These are phyloP conservation scores for Melolontha melolontha DNA, from an alignment of 2,888 invertebrate genomes.

Conservation along the genomic window DNA sequence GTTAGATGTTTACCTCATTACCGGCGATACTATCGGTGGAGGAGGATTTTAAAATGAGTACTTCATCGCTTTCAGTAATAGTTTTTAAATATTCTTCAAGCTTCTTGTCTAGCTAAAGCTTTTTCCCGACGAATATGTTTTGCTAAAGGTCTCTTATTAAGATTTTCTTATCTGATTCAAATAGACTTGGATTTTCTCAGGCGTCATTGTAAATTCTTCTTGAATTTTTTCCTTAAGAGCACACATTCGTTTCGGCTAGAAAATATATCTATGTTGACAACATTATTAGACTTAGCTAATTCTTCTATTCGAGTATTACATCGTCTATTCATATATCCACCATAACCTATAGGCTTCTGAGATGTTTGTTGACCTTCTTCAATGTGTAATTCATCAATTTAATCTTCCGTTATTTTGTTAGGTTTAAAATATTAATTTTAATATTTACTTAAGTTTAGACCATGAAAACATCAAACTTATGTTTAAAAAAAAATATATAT, in stretches of 20 bases:
- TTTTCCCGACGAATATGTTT: slow-evolving; percentile 48
- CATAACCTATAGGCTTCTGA: slow-evolving; percentile 21
- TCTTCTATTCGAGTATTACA: slow-evolving; percentile 40
- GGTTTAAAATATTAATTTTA: slow-evolving; percentile 1
- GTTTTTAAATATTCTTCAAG: slow-evolving; percentile 50
- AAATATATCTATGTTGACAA: slow-evolving; percentile 67
- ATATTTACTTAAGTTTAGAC: slow-evolving; percentile 22
- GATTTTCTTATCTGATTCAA: slow-evolving; percentile 65
- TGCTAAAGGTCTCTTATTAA: slow-evolving; percentile 52
- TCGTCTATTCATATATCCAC: slow-evolving; percentile 33
- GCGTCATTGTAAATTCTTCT: slow-evolving; percentile 63
- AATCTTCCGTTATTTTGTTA: slow-evolving; percentile 35
- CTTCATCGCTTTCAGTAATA: slow-evolving; percentile 54
- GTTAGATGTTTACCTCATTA: slow-evolving; percentile 70
- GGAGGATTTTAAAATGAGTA: slow-evolving; percentile 59
- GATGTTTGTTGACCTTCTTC: slow-evolving; percentile 27
- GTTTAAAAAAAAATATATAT: slow-evolving; percentile 3
- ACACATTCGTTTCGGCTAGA: slow-evolving; percentile 67
- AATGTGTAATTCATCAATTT: slow-evolving; percentile 8
- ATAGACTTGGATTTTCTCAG: slow-evolving; percentile 70
- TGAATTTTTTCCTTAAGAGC: slow-evolving; percentile 70
- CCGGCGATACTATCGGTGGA: slow-evolving; percentile 70
- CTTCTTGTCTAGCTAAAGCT: slow-evolving; percentile 46
- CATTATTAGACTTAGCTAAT: slow-evolving; percentile 68
- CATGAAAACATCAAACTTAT: slow-evolving; percentile 24